Evolutionary conservation across 1,140 invertebrate species (phyloP).

Genomic region (Zaprionus kolodkinae): DNA sequence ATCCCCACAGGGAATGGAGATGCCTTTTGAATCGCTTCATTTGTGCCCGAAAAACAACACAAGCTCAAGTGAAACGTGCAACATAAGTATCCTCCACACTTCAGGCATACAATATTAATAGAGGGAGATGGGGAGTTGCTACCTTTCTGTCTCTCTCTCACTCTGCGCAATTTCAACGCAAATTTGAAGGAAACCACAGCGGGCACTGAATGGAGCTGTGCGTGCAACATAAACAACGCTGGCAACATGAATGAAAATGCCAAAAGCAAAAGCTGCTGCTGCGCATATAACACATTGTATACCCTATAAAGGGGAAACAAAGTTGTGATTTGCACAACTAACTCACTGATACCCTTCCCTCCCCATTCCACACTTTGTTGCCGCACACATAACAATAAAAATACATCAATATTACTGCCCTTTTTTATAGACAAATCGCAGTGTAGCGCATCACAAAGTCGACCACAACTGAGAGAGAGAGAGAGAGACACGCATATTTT

Average conservation of each 20-base stretch:
- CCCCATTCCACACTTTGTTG: background rate
- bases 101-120: constrained; percentile 23
- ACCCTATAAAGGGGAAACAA: background rate
- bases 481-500: background rate
- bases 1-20: constrained; percentile 13
- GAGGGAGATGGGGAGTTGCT: background rate
- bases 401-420: background rate
- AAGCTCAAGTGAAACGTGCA: constrained; percentile 13
- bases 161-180: constrained; percentile 54
- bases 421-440: background rate
- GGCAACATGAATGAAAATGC: constrained; percentile 1
- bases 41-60: constrained; percentile 16
- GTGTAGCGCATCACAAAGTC: constrained; percentile 18
- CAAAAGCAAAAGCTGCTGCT: constrained; percentile 3
- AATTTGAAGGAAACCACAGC: constrained; percentile 40
- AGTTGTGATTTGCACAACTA: background rate
- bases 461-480: background rate
- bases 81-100: constrained; percentile 26
- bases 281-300: background rate
- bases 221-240: constrained; percentile 41
- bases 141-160: background rate
- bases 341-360: background rate
- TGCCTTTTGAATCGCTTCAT: constrained; percentile 45
- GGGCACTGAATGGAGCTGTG: constrained; percentile 30
- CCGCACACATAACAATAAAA: background rate